Percentiles rank a stretch among this genome's conserved stretches.
phyloP scores from a whole-genome alignment of 2,113 vertebrate genomes.

The Phalacrocorax aristotelis region DNA sequence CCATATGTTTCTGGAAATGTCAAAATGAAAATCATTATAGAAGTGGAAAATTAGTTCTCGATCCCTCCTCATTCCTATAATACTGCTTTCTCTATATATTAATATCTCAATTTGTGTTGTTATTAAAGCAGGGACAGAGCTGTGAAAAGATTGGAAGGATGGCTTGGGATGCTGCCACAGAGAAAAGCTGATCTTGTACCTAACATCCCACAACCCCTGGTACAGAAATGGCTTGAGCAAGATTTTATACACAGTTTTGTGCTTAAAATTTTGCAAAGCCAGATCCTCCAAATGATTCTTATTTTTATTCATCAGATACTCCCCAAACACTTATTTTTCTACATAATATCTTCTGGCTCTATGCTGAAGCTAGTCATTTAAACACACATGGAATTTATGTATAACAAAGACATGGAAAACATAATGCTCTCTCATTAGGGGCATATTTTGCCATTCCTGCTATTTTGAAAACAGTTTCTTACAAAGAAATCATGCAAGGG shows the following conservation, averaged over 20 bases:
- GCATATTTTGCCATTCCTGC: not conserved
- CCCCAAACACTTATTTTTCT: constrained; percentile 12
- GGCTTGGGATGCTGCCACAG: not conserved
- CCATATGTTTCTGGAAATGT: constrained; percentile 67
- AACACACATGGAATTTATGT: not conserved
- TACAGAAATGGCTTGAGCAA: not conserved
- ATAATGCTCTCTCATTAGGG: constrained; percentile 9
- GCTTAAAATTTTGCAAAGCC: not conserved
- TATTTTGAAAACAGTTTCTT: not conserved
- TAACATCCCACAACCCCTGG: not conserved
- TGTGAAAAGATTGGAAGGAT: not conserved
- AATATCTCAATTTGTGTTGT: not conserved
- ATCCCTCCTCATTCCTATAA: not conserved
- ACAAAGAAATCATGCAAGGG: not conserved
- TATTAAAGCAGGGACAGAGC: not conserved
- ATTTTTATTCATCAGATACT: constrained; percentile 26
- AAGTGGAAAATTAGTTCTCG: constrained; percentile 31
- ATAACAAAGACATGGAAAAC: constrained; percentile 2
- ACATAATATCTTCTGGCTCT: not conserved
- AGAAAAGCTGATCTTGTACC: not conserved
- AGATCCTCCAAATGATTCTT: not conserved
- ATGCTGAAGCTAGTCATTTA: not conserved
- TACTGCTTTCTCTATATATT: not conserved
- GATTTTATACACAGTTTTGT: not conserved
- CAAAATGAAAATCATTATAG: constrained; percentile 31